These are phyloP conservation scores for Drosophila ustulata DNA, from an alignment of 2,888 invertebrate genomes.

Conservation along the genomic window DNA sequence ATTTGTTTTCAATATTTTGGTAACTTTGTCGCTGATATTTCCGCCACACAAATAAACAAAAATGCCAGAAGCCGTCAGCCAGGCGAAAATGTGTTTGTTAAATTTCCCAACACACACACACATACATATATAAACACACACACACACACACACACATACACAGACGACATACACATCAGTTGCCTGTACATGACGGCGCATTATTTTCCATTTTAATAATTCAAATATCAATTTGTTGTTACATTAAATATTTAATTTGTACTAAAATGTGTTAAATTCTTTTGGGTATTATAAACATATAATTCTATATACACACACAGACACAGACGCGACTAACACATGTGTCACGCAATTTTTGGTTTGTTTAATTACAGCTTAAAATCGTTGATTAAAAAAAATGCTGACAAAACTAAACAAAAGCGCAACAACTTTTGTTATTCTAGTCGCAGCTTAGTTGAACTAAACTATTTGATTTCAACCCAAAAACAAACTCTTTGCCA, in stretches of 20 bases:
- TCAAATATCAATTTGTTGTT: slow-evolving; percentile 79
- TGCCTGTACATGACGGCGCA: slow-evolving; percentile 68
- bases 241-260: slow-evolving; percentile 80
- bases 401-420: slow-evolving; percentile 21
- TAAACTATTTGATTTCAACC: slow-evolving; percentile 12
- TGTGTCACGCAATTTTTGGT: slow-evolving; percentile 68
- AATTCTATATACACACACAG: slow-evolving; percentile 20
- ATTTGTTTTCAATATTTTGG: slow-evolving; percentile 80
- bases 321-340: slow-evolving; percentile 19
- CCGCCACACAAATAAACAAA: slow-evolving; percentile 76
- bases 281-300: slow-evolving; percentile 69
- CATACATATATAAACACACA: slow-evolving; percentile 18
- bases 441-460: slow-evolving; percentile 21
- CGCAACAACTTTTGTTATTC: slow-evolving; percentile 14
- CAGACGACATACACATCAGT: slow-evolving; percentile 3
- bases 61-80: slow-evolving; percentile 63
- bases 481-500: background rate
- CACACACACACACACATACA: slow-evolving; percentile 6
- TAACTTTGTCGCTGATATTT: slow-evolving; percentile 80
- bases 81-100: slow-evolving; percentile 69
- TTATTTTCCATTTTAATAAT: slow-evolving; percentile 79
- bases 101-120: slow-evolving; percentile 44
- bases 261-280: slow-evolving; percentile 81
- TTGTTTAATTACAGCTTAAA: slow-evolving; percentile 79
- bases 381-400: slow-evolving; percentile 65